Evolutionary conservation across 2,797 vertebrate species (phyloP).

Genomic region (Orientallactaga sibirica): DNA sequence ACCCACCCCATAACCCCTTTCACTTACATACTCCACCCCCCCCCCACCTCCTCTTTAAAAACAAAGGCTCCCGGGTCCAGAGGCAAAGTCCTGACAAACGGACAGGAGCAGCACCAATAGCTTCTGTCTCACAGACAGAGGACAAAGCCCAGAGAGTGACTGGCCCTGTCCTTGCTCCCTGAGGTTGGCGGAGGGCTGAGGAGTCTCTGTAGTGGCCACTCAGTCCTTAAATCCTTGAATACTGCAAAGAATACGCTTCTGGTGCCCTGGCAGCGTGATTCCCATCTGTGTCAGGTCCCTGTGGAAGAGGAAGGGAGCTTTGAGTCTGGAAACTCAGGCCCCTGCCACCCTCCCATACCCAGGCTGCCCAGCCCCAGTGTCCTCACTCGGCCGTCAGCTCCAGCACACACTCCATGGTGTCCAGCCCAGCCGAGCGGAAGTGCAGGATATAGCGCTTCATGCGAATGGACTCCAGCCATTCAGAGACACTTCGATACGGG

Average conservation of each 20-base stretch:
- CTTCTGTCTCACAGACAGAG: not conserved
- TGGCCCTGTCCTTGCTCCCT: constrained; percentile 6
- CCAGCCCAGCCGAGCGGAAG: constrained; percentile 94
- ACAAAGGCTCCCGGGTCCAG: constrained; percentile 42
- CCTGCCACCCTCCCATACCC: not conserved
- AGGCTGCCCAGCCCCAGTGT: not conserved
- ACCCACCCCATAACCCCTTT: not conserved
- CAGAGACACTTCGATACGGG: constrained; percentile 90
- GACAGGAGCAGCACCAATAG: constrained; percentile 65
- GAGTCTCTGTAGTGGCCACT: constrained; percentile 18
- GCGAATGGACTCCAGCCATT: constrained; percentile 96
- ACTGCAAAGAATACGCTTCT: constrained; percentile 96
- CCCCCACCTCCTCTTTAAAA: constrained; percentile 45
- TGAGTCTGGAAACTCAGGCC: not conserved
- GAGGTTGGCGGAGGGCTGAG: not conserved
- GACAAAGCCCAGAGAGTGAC: not conserved
- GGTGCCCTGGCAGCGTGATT: constrained; percentile 96
- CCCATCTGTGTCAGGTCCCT: constrained; percentile 97
- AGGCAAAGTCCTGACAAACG: constrained; percentile 27
- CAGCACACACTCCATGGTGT: constrained; percentile 94
- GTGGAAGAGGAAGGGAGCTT: constrained; percentile 61
- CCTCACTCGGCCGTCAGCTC: constrained; percentile 90
- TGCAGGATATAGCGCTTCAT: constrained; percentile 97
- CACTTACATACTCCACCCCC: not conserved
- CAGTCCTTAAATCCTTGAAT: constrained; percentile 93